Evolutionary conservation across 2,113 vertebrate species (phyloP), one percentile per base, ranked within the genome.

Genomic region (Murina feae): DNA sequence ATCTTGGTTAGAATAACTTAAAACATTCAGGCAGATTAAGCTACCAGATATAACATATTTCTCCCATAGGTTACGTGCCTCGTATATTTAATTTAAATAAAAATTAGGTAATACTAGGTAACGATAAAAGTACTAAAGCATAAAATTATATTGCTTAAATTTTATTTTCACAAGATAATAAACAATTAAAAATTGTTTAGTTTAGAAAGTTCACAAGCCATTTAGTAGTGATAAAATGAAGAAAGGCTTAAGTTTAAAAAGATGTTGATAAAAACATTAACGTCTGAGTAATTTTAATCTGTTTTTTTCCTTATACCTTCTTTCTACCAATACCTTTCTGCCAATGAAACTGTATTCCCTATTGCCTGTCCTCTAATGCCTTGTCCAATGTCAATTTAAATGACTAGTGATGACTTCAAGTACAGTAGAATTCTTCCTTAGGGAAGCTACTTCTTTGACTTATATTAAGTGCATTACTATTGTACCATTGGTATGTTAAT

Each of bases 31-130:
- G 94, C 30, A 58, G 90, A 97, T 94, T 97, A 95, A 96, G 42
- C 93, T 98, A 92, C 89, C 88, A 98, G 96, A 96, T 95, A 96
- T 93, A 97, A 95, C 94, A 96, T 91, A 97, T 97, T 97, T 97
- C 88, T 98, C 96, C 94, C 95, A 94, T 47, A 96, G 93, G 95
- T 97, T 92, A 96, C 96, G 91, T 98, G 91, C 80, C 84, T 97
- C 94, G 55, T 95, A 65, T 91, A 85, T 96, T 97, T 97, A 79
- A 97, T 86, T 97, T 97, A 97, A 97, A 79, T 49, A 97, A 97
- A 98, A 98, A 93, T 76, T 97, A 97, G 85, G 89, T 95, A 96
- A 96, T 97, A 95, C 75, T 91, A 96, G 85, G 37, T 92, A 92
- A 91, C 72, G 96, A 94, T 97, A 96, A 97, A 97, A 96, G 75